A percentile compares a stretch with the other conserved stretches of the same genome.
Evolutionary conservation across 2,113 vertebrate genomes (phyloP).

Genomic region (Odobenus rosmarus): DNA sequence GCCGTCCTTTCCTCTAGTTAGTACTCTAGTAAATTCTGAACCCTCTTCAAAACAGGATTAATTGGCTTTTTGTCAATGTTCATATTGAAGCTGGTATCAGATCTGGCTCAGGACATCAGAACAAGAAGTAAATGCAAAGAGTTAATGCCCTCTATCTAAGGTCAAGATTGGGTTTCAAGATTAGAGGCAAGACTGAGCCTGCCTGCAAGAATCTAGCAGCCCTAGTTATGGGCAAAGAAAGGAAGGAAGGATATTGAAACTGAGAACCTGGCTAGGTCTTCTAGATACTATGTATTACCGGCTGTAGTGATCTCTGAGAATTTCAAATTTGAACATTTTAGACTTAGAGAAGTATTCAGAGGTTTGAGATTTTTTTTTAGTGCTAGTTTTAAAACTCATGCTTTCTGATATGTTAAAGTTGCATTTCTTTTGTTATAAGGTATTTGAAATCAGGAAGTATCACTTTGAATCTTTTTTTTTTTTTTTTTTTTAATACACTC

Average conservation of each 20-base stretch:
- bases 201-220: constrained; percentile 16
- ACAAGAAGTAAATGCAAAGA: constrained; percentile 48
- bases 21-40: constrained; percentile 17
- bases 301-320: not conserved
- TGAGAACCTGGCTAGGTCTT: not conserved
- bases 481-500: not conserved
- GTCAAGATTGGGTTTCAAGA: constrained; percentile 63
- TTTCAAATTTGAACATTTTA: not conserved
- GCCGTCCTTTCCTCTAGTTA: not conserved
- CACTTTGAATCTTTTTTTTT: not conserved
- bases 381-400: not conserved
- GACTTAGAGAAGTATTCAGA: not conserved
- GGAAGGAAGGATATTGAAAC: not conserved
- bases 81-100: constrained; percentile 27
- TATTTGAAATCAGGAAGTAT: not conserved
- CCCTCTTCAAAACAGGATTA: constrained; percentile 42
- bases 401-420: not conserved
- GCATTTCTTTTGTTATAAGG: constrained; percentile 33
- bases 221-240: not conserved
- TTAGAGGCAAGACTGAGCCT: constrained; percentile 46
- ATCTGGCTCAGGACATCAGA: constrained; percentile 36
- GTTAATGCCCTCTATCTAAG: constrained; percentile 56
- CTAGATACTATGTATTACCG: not conserved
- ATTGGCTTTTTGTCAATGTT: constrained; percentile 36
- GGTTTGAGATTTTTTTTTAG: not conserved